Conservation (phyloP, 2,888 invertebrate genomes). For the Resseliella maxima region DNA sequence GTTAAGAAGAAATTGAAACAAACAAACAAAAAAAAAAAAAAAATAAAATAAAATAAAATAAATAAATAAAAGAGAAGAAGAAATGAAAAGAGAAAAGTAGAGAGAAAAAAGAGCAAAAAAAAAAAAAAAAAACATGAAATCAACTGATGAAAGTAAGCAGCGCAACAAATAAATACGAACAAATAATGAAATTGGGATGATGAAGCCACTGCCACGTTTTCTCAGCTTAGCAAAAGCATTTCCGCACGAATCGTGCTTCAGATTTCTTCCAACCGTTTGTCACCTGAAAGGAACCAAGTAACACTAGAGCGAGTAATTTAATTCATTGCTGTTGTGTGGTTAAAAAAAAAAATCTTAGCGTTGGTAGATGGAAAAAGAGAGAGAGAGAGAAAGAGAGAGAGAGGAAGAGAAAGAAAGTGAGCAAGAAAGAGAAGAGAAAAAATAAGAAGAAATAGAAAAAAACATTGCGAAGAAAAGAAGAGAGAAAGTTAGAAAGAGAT, state of each 20-base stretch:
- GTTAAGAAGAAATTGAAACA: neutral
- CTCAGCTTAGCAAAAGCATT: neutral
- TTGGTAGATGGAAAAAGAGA: no score
- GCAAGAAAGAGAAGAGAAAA: no score
- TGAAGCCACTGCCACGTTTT: neutral
- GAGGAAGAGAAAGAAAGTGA: no score
- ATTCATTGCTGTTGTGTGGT: neutral
- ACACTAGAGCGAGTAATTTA: neutral
- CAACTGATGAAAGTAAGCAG: neutral
- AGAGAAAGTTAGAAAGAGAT: no score
- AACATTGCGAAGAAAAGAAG: neutral
- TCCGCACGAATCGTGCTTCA: neutral
- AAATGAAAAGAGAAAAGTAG: no score
- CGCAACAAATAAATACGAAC: neutral
- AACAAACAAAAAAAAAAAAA: neutral
- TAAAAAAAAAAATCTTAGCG: neutral
- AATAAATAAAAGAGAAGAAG: neutral
- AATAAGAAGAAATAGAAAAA: neutral
- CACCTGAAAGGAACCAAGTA: neutral
- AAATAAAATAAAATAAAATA: neutral
- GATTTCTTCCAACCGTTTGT: slow-evolving; percentile 20
- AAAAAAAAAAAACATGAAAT: no score
- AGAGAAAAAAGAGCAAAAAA: no score
- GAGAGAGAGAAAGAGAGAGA: no score
- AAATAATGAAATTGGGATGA: slow-evolving; percentile 1